Percentiles rank a stretch among this genome's conserved stretches.
Conservation (phyloP, 2,797 vertebrate species). For the Semaprochilodus insignis region DNA sequence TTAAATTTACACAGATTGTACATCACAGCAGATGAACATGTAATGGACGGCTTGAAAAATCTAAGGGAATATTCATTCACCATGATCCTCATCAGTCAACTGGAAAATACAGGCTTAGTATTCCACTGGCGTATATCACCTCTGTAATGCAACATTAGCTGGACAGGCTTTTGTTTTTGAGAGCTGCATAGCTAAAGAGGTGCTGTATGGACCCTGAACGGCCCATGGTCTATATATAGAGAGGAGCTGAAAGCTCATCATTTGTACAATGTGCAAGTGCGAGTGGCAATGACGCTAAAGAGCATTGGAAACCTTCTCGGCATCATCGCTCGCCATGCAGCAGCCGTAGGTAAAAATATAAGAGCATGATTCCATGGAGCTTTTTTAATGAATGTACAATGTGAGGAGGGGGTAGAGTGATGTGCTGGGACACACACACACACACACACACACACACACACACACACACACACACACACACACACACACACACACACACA, state of each 20-base stretch:
- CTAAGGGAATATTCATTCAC: neutral
- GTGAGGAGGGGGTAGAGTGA: neutral
- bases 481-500: too few species aligned
- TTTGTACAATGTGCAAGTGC: conserved; percentile 21
- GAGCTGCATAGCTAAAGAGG: conserved; percentile 29
- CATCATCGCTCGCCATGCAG: conserved; percentile 15
- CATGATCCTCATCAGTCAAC: neutral
- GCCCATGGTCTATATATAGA: conserved; percentile 56
- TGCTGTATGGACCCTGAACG: conserved; percentile 15
- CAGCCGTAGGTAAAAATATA: neutral
- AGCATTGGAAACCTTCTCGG: conserved; percentile 41
- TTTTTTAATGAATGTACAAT: neutral
- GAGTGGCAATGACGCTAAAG: conserved; percentile 54
- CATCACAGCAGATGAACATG: neutral
- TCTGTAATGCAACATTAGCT: conserved; percentile 30
- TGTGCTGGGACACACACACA: neutral
- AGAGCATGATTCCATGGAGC: neutral
- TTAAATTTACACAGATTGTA: neutral
- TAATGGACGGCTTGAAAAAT: neutral
- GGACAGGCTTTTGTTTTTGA: neutral
- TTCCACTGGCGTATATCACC: neutral
- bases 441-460: neutral
- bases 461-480: neutral
- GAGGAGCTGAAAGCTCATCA: conserved; percentile 50
- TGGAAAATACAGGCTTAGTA: conserved; percentile 11